A percentile compares a stretch with the other conserved stretches of the same genome.
Evolutionary conservation across 2,113 vertebrate genomes (phyloP).

Genomic region (Lasiurus cinereus): DNA sequence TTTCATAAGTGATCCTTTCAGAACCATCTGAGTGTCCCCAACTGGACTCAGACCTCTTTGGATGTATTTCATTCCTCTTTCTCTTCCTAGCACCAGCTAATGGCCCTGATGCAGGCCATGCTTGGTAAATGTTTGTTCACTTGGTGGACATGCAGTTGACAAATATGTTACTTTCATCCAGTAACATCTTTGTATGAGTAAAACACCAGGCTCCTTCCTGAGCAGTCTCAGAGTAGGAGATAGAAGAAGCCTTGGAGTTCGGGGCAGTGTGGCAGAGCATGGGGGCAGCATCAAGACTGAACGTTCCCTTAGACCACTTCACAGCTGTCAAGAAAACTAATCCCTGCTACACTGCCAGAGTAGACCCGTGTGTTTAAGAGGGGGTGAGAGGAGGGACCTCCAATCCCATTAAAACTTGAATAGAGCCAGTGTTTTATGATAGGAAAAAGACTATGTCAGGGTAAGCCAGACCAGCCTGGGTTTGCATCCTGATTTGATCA

Average conservation of each 20-base stretch:
- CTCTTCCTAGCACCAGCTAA: not conserved
- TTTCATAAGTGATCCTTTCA: constrained; percentile 33
- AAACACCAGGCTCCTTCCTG: not conserved
- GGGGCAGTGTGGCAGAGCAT: not conserved
- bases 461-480: not conserved
- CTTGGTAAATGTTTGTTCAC: not conserved
- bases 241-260: not conserved
- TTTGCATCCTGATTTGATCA: not conserved
- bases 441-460: not conserved
- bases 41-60: not conserved
- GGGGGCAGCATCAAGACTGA: not conserved
- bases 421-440: not conserved
- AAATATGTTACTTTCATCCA: not conserved
- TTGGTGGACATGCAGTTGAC: not conserved
- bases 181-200: not conserved
- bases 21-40: not conserved
- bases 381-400: not conserved
- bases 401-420: not conserved
- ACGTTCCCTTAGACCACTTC: not conserved
- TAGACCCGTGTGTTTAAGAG: not conserved
- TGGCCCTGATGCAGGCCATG: not conserved
- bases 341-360: not conserved
- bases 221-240: not conserved
- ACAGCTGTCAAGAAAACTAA: not conserved
- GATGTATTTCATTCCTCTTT: not conserved